Base-by-base conservation (phyloP, 2,888 invertebrate species). In the Cryptocephalus primarius region DNA sequence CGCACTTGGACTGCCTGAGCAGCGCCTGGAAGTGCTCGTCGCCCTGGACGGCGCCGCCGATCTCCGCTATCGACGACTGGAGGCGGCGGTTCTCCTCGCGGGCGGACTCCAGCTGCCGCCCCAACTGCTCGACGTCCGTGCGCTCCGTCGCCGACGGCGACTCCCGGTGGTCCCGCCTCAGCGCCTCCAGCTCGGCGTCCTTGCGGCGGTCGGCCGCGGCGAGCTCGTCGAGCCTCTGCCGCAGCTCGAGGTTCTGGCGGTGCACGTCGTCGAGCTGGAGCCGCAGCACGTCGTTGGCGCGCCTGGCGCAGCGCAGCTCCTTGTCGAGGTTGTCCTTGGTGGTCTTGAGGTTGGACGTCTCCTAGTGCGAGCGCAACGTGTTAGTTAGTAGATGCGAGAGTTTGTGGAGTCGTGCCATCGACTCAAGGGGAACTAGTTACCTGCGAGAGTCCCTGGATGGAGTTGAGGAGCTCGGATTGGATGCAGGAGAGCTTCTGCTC, bases 401-500 rank as follows among this genome's bases (percentile, higher is more conserved):
- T n/a, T n/a, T n/a, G n/a, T n/a, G n/a, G n/a, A n/a, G n/a, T n/a
- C n/a, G n/a, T n/a, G n/a, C n/a, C n/a, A n/a, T n/a, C n/a, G n/a
- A n/a, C n/a, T n/a, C n/a, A n/a, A n/a, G n/a, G n/a, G n/a, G n/a
- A n/a, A n/a, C n/a, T n/a, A n/a, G n/a, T n/a, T n/a, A n/a, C n/a
- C n/a, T 22, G 22, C 22, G 22, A 22, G 22, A 22, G 22, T 10
- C 60, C 59, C 13, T 58, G 54, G 34, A 69, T 67, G 1, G 67
- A 64, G 33, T 52, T 58, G 41, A 60, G 60, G 31, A 69, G 50
- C 48, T 67, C 57, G 11, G 55, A 55, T 54, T 69, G 65, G 4
- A 68, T 59, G 3, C 49, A 48, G 1, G 59, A 60, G 11, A 70
- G 48, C 51, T 68, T 61, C 53, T 66, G 61, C 53, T 68, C 65